Base-by-base conservation (phyloP, 2,113 vertebrate species). In the Callipepla squamata region DNA sequence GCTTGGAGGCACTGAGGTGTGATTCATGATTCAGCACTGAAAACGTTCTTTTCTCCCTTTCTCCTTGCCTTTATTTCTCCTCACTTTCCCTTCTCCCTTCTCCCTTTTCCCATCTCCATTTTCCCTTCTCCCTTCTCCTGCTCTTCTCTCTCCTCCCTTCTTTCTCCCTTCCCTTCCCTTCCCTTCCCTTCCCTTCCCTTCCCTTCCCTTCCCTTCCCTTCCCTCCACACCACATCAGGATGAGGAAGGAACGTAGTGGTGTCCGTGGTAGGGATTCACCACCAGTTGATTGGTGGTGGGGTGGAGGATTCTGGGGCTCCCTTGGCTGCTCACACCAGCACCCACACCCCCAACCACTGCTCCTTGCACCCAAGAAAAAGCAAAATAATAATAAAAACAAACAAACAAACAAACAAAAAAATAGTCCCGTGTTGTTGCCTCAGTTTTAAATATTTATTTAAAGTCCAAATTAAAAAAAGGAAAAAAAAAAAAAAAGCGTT, bases 371-470 rank as follows among this genome's bases (percentile, higher is more conserved):
- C 3, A 23, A 50, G 23, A 50, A 22, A 22, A 22, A 22, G 11
- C 22, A 25, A 22, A 22, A 10, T 5, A 48, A 48, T 36, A 36
- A 36, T 36, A 22, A 48, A 19, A 21, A 47, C 47, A 20, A 97
- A 67, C 7, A 87, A 85, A 70, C 63, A 4, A 26, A 47, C 40
- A 58, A 15, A 11, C 4, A 73, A 26, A 61, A 15, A 57, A 82
- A 36, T 36, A 36, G n/a, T 11, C 13, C 68, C 23, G 3, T 96
- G 97, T 95, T 73, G 72, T 98, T 98, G 97, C 97, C 92, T 97
- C 97, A 97, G 93, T 96, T 97, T 98, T 98, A 98, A 98, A 97
- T 97, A 97, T 98, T 98, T 98, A 98, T 98, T 98, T 95, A 92
- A 97, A 94, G 59, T 94, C 38, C 13, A 92, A 93, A 94, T 55